Evolutionary conservation across 2,797 vertebrate genomes (phyloP).

Genomic region (Squalus acanthias): DNA sequence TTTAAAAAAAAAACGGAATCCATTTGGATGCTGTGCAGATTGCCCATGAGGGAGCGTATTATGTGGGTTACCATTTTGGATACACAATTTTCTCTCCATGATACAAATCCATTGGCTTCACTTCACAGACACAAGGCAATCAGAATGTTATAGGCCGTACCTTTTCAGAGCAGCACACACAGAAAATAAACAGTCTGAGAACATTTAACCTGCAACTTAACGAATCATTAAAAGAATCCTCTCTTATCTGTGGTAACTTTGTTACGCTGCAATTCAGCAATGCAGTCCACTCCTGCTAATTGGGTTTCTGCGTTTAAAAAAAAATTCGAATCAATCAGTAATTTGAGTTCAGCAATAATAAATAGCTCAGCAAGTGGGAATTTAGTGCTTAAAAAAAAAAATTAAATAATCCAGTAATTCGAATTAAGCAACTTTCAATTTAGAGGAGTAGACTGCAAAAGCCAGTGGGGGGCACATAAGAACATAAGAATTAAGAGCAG

Average conservation of each 20-base stretch:
- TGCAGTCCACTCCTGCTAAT: background rate
- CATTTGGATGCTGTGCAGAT: conserved; percentile 22
- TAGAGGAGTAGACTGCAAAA: background rate
- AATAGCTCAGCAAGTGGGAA: background rate
- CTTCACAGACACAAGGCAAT: background rate
- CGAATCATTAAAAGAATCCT: background rate
- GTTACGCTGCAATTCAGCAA: background rate
- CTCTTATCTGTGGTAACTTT: background rate
- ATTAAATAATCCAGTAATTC: background rate
- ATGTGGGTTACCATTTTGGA: background rate
- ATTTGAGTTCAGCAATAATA: background rate
- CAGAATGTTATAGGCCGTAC: background rate
- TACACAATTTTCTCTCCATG: background rate
- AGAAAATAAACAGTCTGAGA: background rate
- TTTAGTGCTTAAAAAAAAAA: background rate
- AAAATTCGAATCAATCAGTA: background rate
- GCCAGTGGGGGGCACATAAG: background rate
- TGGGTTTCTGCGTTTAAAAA: background rate
- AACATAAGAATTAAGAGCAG: too few relatives aligned
- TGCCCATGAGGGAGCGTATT: background rate
- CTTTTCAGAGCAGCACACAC: background rate
- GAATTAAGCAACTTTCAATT: background rate
- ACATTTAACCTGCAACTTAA: background rate
- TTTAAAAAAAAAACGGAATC: background rate
- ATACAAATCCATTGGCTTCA: background rate